These are phyloP conservation scores for Argyresthia albistria DNA, from an alignment of 2,888 invertebrate species.

Conservation along the genomic window DNA sequence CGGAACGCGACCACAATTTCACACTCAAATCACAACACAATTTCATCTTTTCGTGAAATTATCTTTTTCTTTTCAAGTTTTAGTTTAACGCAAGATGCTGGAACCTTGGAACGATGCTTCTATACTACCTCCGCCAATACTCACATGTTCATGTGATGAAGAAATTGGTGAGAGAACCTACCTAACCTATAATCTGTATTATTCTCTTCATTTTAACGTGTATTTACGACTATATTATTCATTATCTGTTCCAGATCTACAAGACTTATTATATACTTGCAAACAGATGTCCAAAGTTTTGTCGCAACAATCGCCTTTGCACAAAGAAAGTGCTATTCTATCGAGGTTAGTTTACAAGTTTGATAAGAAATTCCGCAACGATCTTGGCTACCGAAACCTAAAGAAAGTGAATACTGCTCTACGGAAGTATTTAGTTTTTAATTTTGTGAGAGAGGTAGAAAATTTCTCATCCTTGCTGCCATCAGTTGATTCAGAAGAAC, in stretches of 20 bases:
- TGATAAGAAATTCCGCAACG: constrained; percentile 71
- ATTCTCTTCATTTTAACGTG: not conserved
- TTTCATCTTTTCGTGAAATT: not conserved
- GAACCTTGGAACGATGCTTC: constrained; percentile 49
- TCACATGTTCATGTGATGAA: constrained; percentile 25
- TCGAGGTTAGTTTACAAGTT: constrained; percentile 72
- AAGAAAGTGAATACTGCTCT: constrained; percentile 67
- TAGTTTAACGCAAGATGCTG: constrained; percentile 21
- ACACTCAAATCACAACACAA: too few relatives aligned
- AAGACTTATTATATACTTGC: constrained; percentile 27
- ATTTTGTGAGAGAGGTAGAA: constrained; percentile 54
- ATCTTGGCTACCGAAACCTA: constrained; percentile 69
- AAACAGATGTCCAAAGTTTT: constrained; percentile 35
- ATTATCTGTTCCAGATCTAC: constrained; percentile 34
- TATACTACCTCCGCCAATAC: constrained; percentile 43
- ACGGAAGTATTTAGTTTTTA: constrained; percentile 57
- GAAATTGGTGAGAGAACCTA: not conserved
- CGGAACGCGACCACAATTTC: too few relatives aligned
- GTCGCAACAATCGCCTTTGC: constrained; percentile 57
- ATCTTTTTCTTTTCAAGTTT: not conserved
- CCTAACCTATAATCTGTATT: too few relatives aligned
- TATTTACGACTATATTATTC: not conserved
- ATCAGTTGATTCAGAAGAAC: constrained; percentile 23
- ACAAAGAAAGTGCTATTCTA: constrained; percentile 66
- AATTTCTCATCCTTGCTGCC: constrained; percentile 39